Conservation (phyloP, 1,140 invertebrate genomes). For the Spodoptera litura region DNA sequence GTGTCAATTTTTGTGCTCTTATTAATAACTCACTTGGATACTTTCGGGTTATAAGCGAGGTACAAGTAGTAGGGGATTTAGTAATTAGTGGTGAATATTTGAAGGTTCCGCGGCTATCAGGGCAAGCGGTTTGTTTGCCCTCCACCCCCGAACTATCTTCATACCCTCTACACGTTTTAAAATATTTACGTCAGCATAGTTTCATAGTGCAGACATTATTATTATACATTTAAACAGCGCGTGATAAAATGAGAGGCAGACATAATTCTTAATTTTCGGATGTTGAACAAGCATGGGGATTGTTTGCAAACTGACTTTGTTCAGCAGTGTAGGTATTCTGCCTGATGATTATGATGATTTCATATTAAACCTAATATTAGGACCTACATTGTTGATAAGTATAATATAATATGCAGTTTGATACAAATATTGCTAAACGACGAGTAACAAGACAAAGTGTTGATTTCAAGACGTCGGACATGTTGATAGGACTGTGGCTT, state of each 20-base stretch:
- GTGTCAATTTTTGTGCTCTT: no score
- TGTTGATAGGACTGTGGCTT: neutral
- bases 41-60: neutral
- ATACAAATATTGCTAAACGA: no score
- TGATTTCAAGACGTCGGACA: neutral
- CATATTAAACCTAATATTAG: no score
- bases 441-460: neutral
- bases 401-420: no score
- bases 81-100: constrained; percentile 45
- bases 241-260: neutral
- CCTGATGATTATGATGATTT: no score
- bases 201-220: constrained; percentile 17
- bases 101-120: constrained; percentile 33
- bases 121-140: constrained; percentile 7
- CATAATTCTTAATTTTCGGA: no score
- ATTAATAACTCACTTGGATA: no score
- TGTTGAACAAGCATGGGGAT: no score
- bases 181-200: neutral
- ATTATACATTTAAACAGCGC: neutral
- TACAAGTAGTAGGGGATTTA: neutral
- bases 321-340: no score
- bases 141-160: neutral
- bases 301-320: no score
- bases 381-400: no score
- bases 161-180: constrained; percentile 4